Evolutionary conservation across 53 echinoderm and acorn worm species (phyloP).

Genomic region (Pentamera pediparva): DNA sequence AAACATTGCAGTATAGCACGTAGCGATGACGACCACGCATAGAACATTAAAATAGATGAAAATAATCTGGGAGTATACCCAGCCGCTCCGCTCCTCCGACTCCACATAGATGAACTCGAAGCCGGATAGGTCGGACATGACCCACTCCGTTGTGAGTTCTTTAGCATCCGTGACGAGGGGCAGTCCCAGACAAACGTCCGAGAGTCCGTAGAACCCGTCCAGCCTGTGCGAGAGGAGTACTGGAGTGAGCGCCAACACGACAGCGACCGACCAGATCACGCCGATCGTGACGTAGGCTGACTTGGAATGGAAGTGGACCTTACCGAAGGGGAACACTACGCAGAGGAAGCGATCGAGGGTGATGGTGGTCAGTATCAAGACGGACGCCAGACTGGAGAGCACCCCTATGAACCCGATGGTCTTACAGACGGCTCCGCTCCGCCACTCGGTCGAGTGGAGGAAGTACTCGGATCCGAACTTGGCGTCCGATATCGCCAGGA

Average conservation of each 20-base stretch:
- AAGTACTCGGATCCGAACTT: conserved; percentile 43
- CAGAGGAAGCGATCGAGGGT: conserved; percentile 62
- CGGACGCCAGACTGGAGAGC: conserved; percentile 49
- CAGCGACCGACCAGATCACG: conserved; percentile 34
- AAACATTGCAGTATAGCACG: conserved; percentile 49
- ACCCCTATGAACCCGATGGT: conserved; percentile 52
- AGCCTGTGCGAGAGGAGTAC: conserved; percentile 21
- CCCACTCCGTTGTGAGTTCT: conserved; percentile 23
- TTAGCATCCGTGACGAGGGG: conserved; percentile 56
- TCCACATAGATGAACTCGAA: background rate
- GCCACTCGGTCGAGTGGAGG: conserved; percentile 42
- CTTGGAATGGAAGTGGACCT: conserved; percentile 32
- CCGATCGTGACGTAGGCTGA: conserved; percentile 30
- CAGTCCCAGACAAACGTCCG: conserved; percentile 61
- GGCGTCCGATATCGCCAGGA: conserved; percentile 46
- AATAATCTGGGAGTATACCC: conserved; percentile 49
- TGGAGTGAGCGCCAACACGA: conserved; percentile 37
- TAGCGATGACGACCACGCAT: conserved; percentile 39
- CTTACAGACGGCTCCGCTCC: conserved; percentile 34
- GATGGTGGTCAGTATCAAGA: conserved; percentile 43
- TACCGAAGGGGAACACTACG: conserved; percentile 57
- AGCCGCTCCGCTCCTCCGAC: conserved; percentile 34
- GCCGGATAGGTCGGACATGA: background rate
- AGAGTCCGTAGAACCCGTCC: conserved; percentile 54
- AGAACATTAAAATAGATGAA: conserved; percentile 50